Base-by-base conservation (phyloP, 2,888 invertebrate genomes). In the Hirudinaria manillensis region DNA sequence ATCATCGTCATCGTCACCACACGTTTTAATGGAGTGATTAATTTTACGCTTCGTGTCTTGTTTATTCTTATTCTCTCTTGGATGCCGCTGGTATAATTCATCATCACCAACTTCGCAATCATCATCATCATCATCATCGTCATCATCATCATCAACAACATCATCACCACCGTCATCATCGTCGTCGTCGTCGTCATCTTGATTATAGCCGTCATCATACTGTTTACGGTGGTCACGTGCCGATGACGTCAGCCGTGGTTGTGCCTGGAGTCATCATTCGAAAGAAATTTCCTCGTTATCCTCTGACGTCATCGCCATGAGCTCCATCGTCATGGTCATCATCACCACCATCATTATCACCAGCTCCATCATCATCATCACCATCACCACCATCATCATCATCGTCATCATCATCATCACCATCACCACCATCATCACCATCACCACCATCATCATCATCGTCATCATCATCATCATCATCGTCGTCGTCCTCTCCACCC, bases 91-190 rank as follows among this genome's bases (percentile, higher is more conserved):
- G 67, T 32, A 67, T 4, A 29, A 24, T 27, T 10, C 72, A 72
- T 13, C 56, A 72, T 29, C 56, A 72, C 29, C 72, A 56, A n/a
- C 34, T 45, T 24, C 71, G 45, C 45, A 36, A 71, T 21, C 71
- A 71, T 71, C 38, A 71, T 32, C 2, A 71, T 53, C 71, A 71
- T 21, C 55, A 13, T 21, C 51, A 53, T 13, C 55, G 53, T 19
- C 51, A 72, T 53, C 72, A 72, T 53, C 72, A 72, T 24, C 51
- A 45, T n/a, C n/a, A 72, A n/a, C 55, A 72, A 53, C 45, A 72
- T 27, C 72, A 55, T 55, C 3, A 56, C 34, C 72, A 72, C 55
- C 32, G 29, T 32, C 32, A 72, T 29, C 21, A 56, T 1, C 56
- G 55, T 34, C 56, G 29, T 56, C 72, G 1, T 21, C 32, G 29